Evolutionary conservation across 2,113 vertebrate species (phyloP).

Genomic region (Pitta sordida): DNA sequence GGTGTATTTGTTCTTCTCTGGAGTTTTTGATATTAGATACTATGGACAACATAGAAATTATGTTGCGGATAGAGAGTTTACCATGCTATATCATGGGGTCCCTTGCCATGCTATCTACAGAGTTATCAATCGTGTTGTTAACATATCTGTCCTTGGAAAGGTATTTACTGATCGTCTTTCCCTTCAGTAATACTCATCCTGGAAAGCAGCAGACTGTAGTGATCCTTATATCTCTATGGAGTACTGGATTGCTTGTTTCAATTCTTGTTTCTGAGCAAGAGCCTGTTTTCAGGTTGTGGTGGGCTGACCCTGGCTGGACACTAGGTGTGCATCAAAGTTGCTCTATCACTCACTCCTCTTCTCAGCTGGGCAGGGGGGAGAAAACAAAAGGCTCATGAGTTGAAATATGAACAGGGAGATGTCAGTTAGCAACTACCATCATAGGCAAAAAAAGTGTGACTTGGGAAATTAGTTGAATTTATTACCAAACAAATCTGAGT

Average conservation of each 20-base stretch:
- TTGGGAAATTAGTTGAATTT: neutral
- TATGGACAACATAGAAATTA: neutral
- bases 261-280: neutral
- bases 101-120: neutral
- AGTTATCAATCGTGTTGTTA: neutral
- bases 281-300: neutral
- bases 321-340: neutral
- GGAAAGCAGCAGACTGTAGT: neutral
- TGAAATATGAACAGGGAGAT: neutral
- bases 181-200: neutral
- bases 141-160: neutral
- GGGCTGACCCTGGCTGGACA: too few relatives aligned
- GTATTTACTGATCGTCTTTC: neutral
- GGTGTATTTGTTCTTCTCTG: neutral
- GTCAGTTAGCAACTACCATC: neutral
- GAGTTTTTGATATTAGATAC: neutral
- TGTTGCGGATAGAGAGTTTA: neutral
- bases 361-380: neutral
- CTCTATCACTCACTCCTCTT: neutral
- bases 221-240: neutral
- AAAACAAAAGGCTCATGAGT: neutral
- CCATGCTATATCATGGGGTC: neutral
- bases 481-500: neutral
- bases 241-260: neutral
- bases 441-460: accelerated